Evolutionary conservation across 23 tunicate species (phyloP).

Genomic region (Clavelina lepadiformis): DNA sequence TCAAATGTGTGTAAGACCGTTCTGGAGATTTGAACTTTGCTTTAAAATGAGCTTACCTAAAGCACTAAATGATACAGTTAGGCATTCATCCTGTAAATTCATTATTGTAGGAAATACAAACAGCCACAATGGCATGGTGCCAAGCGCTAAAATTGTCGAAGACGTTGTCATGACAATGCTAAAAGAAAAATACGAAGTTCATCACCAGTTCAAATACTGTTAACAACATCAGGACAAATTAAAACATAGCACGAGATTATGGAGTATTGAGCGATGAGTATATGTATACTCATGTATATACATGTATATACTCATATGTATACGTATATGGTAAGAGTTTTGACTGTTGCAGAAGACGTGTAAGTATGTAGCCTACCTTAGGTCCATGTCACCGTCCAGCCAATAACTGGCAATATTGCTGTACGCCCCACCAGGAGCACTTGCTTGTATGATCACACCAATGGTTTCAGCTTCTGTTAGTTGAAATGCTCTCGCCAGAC

Average conservation of each 20-base stretch:
- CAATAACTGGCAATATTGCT: constrained; percentile 73
- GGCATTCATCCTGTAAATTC: constrained; percentile 5
- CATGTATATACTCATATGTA: neutral
- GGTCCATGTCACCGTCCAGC: constrained; percentile 67
- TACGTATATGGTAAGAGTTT: neutral
- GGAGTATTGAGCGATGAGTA: neutral
- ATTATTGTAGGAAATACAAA: constrained; percentile 44
- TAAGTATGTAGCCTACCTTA: constrained; percentile 36
- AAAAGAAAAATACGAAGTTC: neutral
- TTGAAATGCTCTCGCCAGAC: constrained; percentile 31
- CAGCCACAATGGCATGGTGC: constrained; percentile 45
- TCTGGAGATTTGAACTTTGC: neutral
- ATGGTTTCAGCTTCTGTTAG: constrained; percentile 36
- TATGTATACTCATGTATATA: neutral
- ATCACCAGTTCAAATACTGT: neutral
- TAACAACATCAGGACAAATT: too few relatives aligned
- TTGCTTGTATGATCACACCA: constrained; percentile 49
- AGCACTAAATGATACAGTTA: constrained; percentile 32
- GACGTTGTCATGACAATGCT: constrained; percentile 28
- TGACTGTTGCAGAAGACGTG: neutral
- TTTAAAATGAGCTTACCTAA: constrained; percentile 18
- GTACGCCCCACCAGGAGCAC: constrained; percentile 78
- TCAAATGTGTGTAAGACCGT: neutral
- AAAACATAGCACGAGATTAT: too few relatives aligned
- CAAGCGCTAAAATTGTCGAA: constrained; percentile 22